Evolutionary conservation across 2,113 vertebrate species (phyloP).

Genomic region (Alaudala cheleensis): DNA sequence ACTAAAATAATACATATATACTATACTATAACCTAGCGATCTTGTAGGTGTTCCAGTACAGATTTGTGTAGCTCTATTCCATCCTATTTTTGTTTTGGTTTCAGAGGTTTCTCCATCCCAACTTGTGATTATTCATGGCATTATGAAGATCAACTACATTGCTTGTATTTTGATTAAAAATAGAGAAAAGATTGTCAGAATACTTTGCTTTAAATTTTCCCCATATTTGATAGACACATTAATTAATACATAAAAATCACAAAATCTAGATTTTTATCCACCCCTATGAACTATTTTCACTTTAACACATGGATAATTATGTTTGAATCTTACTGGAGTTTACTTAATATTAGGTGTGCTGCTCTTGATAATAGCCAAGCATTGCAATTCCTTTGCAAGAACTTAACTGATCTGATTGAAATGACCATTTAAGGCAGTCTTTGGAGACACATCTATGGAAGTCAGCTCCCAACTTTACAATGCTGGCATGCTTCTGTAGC

Average conservation of each 20-base stretch:
- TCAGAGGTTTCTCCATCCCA: neutral
- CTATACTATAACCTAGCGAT: neutral
- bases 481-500: neutral
- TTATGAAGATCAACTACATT: neutral
- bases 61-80: neutral
- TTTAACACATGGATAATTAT: neutral
- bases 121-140: neutral
- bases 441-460: neutral
- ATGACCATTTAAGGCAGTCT: neutral
- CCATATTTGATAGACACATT: neutral
- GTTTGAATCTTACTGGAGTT: neutral
- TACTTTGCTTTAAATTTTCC: neutral
- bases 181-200: neutral
- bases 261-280: neutral
- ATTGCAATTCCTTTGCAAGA: conserved; percentile 13
- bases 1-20: neutral
- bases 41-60: neutral
- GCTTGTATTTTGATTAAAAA: neutral
- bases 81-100: neutral
- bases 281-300: neutral
- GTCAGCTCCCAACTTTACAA: neutral
- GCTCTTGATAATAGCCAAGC: neutral
- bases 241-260: neutral
- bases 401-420: neutral
- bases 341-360: conserved; percentile 5